A percentile compares a stretch with the other conserved stretches of the same genome.
phyloP scores from a whole-genome alignment of 2,113 vertebrate genomes.

The Falcunculus frontatus region DNA sequence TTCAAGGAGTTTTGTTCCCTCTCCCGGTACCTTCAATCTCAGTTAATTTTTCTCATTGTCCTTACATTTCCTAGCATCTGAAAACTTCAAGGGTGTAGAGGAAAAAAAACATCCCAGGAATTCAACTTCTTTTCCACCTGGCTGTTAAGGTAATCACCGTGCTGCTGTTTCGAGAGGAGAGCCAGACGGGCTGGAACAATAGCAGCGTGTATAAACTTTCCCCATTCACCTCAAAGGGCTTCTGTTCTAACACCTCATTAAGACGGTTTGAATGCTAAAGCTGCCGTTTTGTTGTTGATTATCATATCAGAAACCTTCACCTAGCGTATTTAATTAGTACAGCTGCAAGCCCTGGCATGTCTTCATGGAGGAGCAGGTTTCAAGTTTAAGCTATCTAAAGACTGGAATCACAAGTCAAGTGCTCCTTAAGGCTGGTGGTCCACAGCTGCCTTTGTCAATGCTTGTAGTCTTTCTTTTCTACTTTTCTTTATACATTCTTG shows the following conservation, averaged over 20 bases:
- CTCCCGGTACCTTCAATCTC: not conserved
- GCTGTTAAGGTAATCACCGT: slow-evolving; percentile 13
- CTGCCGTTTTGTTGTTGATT: slow-evolving; percentile 34
- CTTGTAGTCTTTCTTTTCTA: not conserved
- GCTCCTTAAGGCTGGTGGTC: not conserved
- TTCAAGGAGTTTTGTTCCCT: not conserved
- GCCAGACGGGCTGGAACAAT: slow-evolving; percentile 47
- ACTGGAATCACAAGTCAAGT: not conserved
- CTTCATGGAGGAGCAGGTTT: not conserved
- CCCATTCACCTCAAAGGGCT: slow-evolving; percentile 48
- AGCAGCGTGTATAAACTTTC: slow-evolving; percentile 32
- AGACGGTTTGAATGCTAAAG: slow-evolving; percentile 31
- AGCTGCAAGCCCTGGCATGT: slow-evolving; percentile 23
- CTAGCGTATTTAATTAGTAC: not conserved
- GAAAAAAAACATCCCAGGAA: not conserved
- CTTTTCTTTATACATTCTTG: not conserved
- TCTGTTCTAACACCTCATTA: slow-evolving; percentile 47
- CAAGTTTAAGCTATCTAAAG: not conserved
- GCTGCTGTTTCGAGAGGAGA: slow-evolving; percentile 1
- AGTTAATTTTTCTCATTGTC: not conserved
- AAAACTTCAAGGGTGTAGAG: not conserved
- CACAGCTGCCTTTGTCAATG: not conserved
- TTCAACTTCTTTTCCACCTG: slow-evolving; percentile 26
- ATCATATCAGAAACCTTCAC: slow-evolving; percentile 53
- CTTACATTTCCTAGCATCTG: not conserved